Evolutionary conservation across 2,888 invertebrate genomes (phyloP), one percentile per base, ranked within the genome.

Genomic region (Drosophila rellima): DNA sequence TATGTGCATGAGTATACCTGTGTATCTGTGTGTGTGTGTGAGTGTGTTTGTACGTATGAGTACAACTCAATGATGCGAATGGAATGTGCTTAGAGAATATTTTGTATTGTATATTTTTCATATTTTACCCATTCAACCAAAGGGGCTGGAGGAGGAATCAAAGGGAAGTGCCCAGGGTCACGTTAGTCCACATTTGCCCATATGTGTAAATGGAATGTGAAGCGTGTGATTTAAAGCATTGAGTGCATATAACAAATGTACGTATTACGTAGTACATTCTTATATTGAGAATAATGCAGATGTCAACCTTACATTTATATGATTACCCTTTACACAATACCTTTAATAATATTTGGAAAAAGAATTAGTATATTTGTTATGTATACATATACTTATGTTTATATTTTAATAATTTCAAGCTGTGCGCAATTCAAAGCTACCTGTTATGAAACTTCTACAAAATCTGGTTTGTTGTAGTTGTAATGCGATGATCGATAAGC

Each of bases 41-140:
- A 44, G 39, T 37, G 6, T 60, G 40, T 39, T 23, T 40, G 23
- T 74, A 20, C 26, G 33, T 55, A 39, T 45, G 54, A 57, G 31
- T 44, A 47, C 60, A 61, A 51, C 71, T 65, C 75, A 71, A 71
- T 75, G 71, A 76, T 68, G 75, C 55, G 51, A 44, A 59, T 37
- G 59, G 51, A 68, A 76, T 68, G 59, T 56, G 71, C 67, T 71
- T 56, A 51, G 54, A 62, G 31, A 40, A 61, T 45, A 50, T 61
- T 52, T 65, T 39, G 40, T 42, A 61, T 68, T 68, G 70, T 81
- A 61, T 80, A 80, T 72, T 83, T 83, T 72, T 56, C 69, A 80
- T 66, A 80, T 71, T 74, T 80, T 62, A 73, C 61, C 48, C 70
- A 65, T 54, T 17, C 7, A 42, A 6, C 17, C 26, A 1, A 42